Evolutionary conservation across 1,140 invertebrate genomes (phyloP), one percentile per base, ranked within the genome.

Genomic region (Calephelis virginiensis): DNA sequence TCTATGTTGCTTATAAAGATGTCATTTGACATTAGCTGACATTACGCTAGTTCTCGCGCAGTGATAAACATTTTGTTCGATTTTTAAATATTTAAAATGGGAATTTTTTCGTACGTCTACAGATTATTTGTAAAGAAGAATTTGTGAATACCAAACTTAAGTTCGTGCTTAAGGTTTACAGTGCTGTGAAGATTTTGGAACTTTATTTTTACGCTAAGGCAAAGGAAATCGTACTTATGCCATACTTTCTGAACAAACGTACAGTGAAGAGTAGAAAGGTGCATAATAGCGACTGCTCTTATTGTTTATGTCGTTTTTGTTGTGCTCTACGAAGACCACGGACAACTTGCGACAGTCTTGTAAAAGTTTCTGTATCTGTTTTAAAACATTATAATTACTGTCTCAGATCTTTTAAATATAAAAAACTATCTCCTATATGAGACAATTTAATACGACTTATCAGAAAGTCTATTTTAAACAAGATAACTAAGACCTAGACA

Each of bases 321-420:
- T 73, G 85, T 61, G 80, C 85, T 38, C 53, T 86, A 3, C 60
- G 85, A 12, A 74, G 82, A n/a, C 77, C 78, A 5, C 77, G 73
- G 45, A 89, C 78, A 6, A 80, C 74, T n/a, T 82, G 81, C 62
- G 86, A 90, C 9, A 82, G 86, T 0, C 62, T 84, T 7, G 85
- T 76, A 40, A 86, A 84, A 75, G 88, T 90, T 1, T 76, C 85
- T 0, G 77, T 85, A 0, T 72, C 74, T 38, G 88, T 90, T 2
- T 69, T 90, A 13, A 90, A 90, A 77, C 65, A 82, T 74, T 90
- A 90, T 68, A 90, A 85, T 67, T 90, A 80, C 69, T 90, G 88
- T 72, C 82, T 90, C 17, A 83, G 83, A 77, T 84, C 85, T 8
- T 90, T 90, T 65, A 90, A 90, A 72, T 90, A 69, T 82, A 69